A percentile compares a stretch with the other conserved stretches of the same genome.
Conservation (phyloP, 2,113 vertebrate genomes). For the Oryzias celebensis region DNA sequence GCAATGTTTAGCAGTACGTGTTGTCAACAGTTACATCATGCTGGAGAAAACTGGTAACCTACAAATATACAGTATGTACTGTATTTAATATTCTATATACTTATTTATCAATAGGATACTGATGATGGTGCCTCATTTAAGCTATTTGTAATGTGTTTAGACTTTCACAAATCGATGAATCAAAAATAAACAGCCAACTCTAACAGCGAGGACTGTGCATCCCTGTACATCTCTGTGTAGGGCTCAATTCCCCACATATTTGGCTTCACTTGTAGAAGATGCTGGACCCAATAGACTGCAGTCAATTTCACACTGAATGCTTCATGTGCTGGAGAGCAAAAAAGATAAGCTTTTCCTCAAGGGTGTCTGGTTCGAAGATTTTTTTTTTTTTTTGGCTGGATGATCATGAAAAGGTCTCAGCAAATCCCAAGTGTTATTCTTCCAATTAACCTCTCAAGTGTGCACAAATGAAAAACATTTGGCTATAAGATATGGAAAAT, state of each 20-base stretch:
- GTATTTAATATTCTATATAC: too few species aligned
- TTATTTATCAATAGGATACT: too few species aligned
- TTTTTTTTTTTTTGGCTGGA: background rate
- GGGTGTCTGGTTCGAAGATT: conserved; percentile 2
- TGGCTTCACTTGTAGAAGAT: conserved; percentile 20
- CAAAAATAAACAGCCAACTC: too few species aligned
- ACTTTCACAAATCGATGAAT: too few species aligned
- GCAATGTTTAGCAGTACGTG: background rate
- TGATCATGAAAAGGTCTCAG: background rate
- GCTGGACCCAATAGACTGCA: conserved; percentile 29
- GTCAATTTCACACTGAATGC: conserved; percentile 62
- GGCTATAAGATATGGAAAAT: too few species aligned
- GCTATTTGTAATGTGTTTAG: too few species aligned
- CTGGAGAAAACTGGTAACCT: background rate
- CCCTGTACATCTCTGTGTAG: background rate
- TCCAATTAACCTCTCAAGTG: conserved; percentile 4
- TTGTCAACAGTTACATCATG: background rate
- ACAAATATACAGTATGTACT: background rate
- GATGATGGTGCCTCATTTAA: too few species aligned
- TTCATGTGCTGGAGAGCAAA: conserved; percentile 18
- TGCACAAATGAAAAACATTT: background rate
- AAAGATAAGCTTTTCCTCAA: conserved; percentile 11
- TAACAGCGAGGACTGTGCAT: background rate
- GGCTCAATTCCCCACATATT: conserved; percentile 29
- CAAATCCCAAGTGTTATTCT: conserved; percentile 6